These are phyloP conservation scores for Drosophila pruinosa DNA, from an alignment of 1,140 invertebrate genomes.

Conservation along the genomic window DNA sequence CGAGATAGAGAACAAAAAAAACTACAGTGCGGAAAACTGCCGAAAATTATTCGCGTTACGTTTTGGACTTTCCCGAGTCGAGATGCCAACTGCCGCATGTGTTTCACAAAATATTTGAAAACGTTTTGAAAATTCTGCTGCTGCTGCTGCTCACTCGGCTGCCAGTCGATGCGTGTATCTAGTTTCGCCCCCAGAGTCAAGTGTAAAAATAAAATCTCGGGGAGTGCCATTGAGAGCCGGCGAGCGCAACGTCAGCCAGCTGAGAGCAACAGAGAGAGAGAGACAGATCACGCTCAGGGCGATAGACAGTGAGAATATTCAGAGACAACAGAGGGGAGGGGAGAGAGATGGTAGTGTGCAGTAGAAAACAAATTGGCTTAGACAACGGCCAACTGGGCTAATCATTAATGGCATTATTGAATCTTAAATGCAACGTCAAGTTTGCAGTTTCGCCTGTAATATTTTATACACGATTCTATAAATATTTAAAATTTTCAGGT, in stretches of 20 bases:
- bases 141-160: conserved; percentile 6
- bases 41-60: conserved; percentile 35
- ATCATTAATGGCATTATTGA: conserved; percentile 67
- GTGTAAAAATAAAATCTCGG: conserved; percentile 76
- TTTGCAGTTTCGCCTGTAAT: conserved; percentile 49
- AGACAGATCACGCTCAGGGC: not conserved
- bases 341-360: not conserved
- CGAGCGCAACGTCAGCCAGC: conserved; percentile 2
- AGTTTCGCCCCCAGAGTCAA: conserved; percentile 71
- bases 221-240: conserved; percentile 31
- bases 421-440: conserved; percentile 55
- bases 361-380: conserved; percentile 34
- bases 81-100: conserved; percentile 75
- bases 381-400: conserved; percentile 57
- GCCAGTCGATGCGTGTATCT: conserved; percentile 66
- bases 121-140: conserved; percentile 46
- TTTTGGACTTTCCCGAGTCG: conserved; percentile 68
- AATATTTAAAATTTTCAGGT: conserved; percentile 53
- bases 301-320: conserved; percentile 1
- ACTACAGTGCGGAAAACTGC: not conserved
- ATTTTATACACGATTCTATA: conserved; percentile 34
- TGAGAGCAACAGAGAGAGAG: conserved; percentile 34
- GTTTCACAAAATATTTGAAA: conserved; percentile 71
- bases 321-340: not conserved
- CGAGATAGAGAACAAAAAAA: not conserved